Conservation (phyloP, 2,888 invertebrate genomes). For the Plutella xylostella region DNA sequence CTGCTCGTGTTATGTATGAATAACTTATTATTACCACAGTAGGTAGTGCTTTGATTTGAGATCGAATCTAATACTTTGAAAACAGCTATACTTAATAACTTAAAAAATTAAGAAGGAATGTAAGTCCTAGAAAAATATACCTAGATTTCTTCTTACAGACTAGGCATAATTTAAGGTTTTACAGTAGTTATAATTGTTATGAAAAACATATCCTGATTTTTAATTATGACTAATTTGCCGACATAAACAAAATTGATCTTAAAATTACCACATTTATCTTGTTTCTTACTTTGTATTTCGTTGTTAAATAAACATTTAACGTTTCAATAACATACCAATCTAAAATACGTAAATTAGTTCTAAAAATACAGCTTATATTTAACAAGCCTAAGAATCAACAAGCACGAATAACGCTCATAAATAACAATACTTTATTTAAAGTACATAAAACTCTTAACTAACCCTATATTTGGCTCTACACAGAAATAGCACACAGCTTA, state of each 20-base stretch:
- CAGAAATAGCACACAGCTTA: background rate
- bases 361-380: too few relatives aligned
- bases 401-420: background rate
- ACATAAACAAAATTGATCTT: background rate
- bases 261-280: too few relatives aligned
- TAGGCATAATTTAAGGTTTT: background rate
- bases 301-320: too few relatives aligned
- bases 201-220: background rate
- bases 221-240: background rate
- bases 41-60: background rate
- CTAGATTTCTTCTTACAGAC: background rate
- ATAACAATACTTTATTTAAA: too few relatives aligned
- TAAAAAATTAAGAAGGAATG: background rate
- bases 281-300: too few relatives aligned
- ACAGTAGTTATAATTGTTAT: background rate
- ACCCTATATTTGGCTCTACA: background rate
- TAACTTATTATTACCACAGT: background rate
- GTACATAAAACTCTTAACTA: background rate
- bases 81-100: background rate
- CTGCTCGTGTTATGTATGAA: slow-evolving; percentile 12
- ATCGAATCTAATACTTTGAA: slow-evolving; percentile 5
- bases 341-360: too few relatives aligned
- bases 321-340: background rate
- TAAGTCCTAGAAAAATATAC: background rate
- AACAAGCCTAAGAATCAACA: too few relatives aligned